Evolutionary conservation across 2,113 vertebrate genomes (phyloP), one percentile per base, ranked within the genome.

Genomic region (Nannospalax galili): DNA sequence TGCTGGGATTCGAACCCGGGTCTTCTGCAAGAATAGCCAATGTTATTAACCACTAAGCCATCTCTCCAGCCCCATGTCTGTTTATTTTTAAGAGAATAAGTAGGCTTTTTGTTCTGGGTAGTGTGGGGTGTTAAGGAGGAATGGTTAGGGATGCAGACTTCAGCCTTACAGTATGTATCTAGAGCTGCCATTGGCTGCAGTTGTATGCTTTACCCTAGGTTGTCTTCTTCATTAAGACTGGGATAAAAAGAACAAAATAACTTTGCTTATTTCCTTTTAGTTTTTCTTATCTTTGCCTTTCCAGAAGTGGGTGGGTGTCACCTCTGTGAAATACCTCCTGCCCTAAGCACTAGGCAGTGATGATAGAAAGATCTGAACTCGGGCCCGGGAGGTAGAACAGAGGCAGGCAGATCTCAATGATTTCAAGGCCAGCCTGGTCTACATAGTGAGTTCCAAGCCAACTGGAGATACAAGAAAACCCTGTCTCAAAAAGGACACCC

Each of bases 171-270:
- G 14, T 81, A 26, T 56, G 48, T 81, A 78, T 58, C 64, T 85
- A 80, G 52, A 52, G 40, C 64, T 70, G 40, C 82, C 32, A 52
- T 80, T 64, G 78, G n/a, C 67, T 90, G 11, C 11, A 40, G 19
- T 28, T 92, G 56, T 78, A 4, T 72, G 16, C 7, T 78, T 75
- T 80, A 62, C 30, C n/a, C 26, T 73, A 91, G 42, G 26, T 81
- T 88, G 77, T 74, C 40, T 91, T 93, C 24, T 35, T 35, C 19
- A 12, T 96, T 92, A 73, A 86, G 69, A 81, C 84, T 75, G 77
- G 64, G 24, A 37, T 88, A 75, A 95, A 81, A 42, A 56, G 32
- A 30, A 17, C n/a, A 90, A 72, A 87, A 60, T 90, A 82, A 81
- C 32, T 77, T 45, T 24, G 35, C 69, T 81, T 52, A 30, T 42